A percentile compares a stretch with the other conserved stretches of the same genome.
phyloP scores from a whole-genome alignment of 1,140 invertebrate species.

The Leptoteleia sp. region DNA sequence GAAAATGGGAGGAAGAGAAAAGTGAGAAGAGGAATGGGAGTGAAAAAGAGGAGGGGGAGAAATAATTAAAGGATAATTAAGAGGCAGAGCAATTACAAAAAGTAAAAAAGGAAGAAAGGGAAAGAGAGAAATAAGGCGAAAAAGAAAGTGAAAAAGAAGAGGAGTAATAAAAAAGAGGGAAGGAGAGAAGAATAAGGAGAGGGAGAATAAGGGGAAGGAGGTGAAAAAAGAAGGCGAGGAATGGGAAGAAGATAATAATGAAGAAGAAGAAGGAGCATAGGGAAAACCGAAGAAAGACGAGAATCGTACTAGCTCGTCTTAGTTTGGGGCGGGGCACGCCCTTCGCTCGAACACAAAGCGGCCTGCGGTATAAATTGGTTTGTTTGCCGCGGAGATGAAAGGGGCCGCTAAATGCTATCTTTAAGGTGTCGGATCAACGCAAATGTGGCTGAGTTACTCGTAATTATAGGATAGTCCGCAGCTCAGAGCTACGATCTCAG shows the following conservation, averaged over 20 bases:
- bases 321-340: constrained; percentile 73
- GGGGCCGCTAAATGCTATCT: constrained; percentile 82
- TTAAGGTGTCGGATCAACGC: constrained; percentile 82
- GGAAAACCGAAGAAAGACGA: constrained; percentile 61
- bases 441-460: constrained; percentile 82
- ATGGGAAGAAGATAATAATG: constrained; percentile 24
- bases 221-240: neutral
- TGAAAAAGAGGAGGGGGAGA: no score
- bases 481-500: constrained; percentile 73
- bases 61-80: no score
- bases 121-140: no score
- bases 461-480: constrained; percentile 81
- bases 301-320: constrained; percentile 71
- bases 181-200: no score
- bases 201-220: constrained; percentile 37
- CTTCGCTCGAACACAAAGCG: constrained; percentile 77
- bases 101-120: no score
- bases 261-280: constrained; percentile 28
- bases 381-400: constrained; percentile 82
- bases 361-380: constrained; percentile 82
- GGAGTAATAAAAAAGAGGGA: no score
- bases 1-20: no score
- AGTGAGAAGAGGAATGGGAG: no score
- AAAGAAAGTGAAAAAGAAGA: no score
- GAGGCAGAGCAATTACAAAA: no score